phyloP scores from a whole-genome alignment of 30 jellyfish, hydroid and myxozoan genomes.

The Morbakka virulenta region DNA sequence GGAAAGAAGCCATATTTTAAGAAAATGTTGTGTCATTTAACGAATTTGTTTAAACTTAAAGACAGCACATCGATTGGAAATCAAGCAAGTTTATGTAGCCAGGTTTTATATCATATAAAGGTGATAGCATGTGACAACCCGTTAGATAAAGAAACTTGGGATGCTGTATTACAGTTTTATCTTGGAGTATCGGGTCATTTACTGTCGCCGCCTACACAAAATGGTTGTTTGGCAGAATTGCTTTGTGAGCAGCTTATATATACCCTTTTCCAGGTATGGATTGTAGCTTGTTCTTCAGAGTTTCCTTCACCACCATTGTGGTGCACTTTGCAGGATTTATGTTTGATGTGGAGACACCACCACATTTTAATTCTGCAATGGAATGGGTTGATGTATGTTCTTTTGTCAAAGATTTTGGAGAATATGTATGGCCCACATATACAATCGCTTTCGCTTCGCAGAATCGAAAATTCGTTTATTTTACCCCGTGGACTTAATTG shows the following conservation, averaged over 20 bases:
- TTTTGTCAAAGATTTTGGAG: conserved; percentile 64
- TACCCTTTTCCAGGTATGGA: conserved; percentile 76
- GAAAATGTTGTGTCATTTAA: conserved; percentile 68
- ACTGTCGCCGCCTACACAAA: conserved; percentile 87
- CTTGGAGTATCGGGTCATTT: conserved; percentile 84
- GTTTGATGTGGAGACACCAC: conserved; percentile 92
- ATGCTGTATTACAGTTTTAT: conserved; percentile 68
- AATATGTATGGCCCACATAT: conserved; percentile 69
- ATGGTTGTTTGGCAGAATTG: conserved; percentile 89
- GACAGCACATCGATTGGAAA: conserved; percentile 73
- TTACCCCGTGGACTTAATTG: conserved; percentile 65
- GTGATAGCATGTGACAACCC: conserved; percentile 41
- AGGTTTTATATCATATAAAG: conserved; percentile 61
- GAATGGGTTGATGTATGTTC: conserved; percentile 74
- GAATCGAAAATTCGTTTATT: conserved; percentile 44
- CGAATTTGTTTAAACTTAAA: conserved; percentile 82
- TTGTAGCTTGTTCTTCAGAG: conserved; percentile 57
- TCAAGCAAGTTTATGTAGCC: conserved; percentile 82
- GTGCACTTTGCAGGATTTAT: conserved; percentile 85
- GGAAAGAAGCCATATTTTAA: conserved; percentile 67
- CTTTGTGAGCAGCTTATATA: conserved; percentile 86
- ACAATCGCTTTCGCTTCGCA: conserved; percentile 64
- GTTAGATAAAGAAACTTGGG: conserved; percentile 59
- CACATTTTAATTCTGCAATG: conserved; percentile 77
- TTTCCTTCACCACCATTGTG: conserved; percentile 96